Conservation (phyloP, 2,113 vertebrate genomes). For the Gobio gobio region DNA sequence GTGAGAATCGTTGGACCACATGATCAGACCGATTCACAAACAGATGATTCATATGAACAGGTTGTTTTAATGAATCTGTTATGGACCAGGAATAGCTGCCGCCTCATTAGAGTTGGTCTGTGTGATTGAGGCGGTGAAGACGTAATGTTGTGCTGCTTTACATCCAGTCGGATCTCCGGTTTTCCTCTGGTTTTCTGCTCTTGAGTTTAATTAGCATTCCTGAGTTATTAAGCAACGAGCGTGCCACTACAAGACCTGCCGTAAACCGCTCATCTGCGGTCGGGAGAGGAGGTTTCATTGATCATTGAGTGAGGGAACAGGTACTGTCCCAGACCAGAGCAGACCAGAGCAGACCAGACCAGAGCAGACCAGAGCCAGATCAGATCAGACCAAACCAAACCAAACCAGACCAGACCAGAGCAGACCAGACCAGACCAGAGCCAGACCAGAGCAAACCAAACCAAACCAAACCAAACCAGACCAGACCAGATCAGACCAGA, state of each 20-base stretch:
- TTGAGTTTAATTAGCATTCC: conserved; percentile 62
- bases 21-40: neutral
- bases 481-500: too few relatives aligned
- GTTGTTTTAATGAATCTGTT: neutral
- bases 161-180: conserved; percentile 38
- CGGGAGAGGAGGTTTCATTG: neutral
- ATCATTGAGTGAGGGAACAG: neutral
- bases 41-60: neutral
- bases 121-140: neutral
- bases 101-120: too few relatives aligned
- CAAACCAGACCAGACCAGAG: too few relatives aligned
- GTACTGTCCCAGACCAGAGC: neutral
- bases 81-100: neutral
- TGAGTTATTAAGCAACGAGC: conserved; percentile 59
- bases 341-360: too few relatives aligned
- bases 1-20: neutral
- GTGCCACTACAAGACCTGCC: conserved; percentile 62
- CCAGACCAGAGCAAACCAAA: too few relatives aligned
- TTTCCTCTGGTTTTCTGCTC: conserved; percentile 39
- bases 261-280: conserved; percentile 47
- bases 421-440: too few relatives aligned
- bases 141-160: neutral
- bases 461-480: too few relatives aligned
- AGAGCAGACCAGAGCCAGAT: too few relatives aligned
- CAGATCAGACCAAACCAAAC: too few relatives aligned